Conservation (phyloP, 1,140 invertebrate genomes). For the Calephelis virginiensis region DNA sequence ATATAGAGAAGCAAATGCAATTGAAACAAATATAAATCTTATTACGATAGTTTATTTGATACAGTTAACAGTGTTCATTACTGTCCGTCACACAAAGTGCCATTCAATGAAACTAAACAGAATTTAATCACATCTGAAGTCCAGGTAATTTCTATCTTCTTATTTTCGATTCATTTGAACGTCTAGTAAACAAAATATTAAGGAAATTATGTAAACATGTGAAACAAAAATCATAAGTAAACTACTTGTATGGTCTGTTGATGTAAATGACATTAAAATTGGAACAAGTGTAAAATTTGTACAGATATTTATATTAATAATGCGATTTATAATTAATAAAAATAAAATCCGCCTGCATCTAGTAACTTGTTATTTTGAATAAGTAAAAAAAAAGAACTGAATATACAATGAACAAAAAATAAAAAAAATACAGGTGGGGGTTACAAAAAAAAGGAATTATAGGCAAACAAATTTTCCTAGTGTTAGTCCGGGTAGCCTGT, state of each 20-base stretch:
- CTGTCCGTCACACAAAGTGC: neutral
- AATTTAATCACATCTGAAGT: slow-evolving; percentile 2
- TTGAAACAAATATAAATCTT: slow-evolving; percentile 5
- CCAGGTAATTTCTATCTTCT: slow-evolving; percentile 47
- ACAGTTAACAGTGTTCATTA: slow-evolving; percentile 2
- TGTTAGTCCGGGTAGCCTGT: too few relatives aligned
- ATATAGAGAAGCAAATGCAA: neutral
- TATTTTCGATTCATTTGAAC: slow-evolving; percentile 66
- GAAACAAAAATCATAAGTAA: neutral
- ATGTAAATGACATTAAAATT: neutral
- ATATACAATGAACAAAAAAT: too few relatives aligned
- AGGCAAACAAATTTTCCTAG: too few relatives aligned
- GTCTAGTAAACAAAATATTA: slow-evolving; percentile 57
- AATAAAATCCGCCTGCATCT: too few relatives aligned
- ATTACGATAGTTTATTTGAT: neutral
- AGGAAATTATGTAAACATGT: slow-evolving; percentile 37
- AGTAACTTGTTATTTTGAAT: too few relatives aligned
- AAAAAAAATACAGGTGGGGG: too few relatives aligned
- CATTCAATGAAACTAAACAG: neutral
- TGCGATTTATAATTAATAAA: too few relatives aligned
- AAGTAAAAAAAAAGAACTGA: too few relatives aligned
- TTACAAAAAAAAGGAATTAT: too few relatives aligned
- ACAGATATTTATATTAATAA: too few relatives aligned
- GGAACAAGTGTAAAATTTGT: too few relatives aligned
- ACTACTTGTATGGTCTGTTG: neutral